These are phyloP conservation scores for Crossocerus cetratus DNA, from an alignment of 2,888 invertebrate species.

Conservation along the genomic window DNA sequence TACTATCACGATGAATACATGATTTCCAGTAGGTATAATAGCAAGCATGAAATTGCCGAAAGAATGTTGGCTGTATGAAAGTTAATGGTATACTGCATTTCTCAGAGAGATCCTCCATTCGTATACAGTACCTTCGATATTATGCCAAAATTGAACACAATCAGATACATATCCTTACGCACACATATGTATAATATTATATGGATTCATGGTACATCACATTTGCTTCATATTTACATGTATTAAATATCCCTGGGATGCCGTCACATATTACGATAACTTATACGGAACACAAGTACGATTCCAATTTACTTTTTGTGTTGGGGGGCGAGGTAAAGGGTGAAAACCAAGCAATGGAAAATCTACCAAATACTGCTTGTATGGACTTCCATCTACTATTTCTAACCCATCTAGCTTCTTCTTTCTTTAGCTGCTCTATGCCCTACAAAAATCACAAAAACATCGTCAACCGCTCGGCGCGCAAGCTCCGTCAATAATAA, in stretches of 20 bases:
- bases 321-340: conserved; percentile 92
- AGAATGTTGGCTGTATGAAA: conserved; percentile 15
- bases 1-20: conserved; percentile 20
- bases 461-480: neutral
- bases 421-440: conserved; percentile 97
- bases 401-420: conserved; percentile 94
- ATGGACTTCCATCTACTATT: conserved; percentile 96
- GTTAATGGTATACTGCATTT: conserved; percentile 11
- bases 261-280: conserved; percentile 40
- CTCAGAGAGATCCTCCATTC: neutral
- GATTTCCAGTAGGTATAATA: conserved; percentile 3
- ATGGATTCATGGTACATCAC: conserved; percentile 38
- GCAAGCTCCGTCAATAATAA: neutral
- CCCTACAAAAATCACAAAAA: conserved; percentile 81
- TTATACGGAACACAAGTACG: conserved; percentile 92
- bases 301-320: conserved; percentile 87
- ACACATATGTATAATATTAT: neutral
- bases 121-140: conserved; percentile 6
- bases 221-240: conserved; percentile 50
- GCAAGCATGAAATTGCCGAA: conserved; percentile 15
- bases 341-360: conserved; percentile 96
- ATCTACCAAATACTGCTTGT: conserved; percentile 97
- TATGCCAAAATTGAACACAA: conserved; percentile 22
- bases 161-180: conserved; percentile 29
- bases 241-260: conserved; percentile 50